Evolutionary conservation across 1,140 invertebrate genomes (phyloP).

Genomic region (Hermetia illucens): DNA sequence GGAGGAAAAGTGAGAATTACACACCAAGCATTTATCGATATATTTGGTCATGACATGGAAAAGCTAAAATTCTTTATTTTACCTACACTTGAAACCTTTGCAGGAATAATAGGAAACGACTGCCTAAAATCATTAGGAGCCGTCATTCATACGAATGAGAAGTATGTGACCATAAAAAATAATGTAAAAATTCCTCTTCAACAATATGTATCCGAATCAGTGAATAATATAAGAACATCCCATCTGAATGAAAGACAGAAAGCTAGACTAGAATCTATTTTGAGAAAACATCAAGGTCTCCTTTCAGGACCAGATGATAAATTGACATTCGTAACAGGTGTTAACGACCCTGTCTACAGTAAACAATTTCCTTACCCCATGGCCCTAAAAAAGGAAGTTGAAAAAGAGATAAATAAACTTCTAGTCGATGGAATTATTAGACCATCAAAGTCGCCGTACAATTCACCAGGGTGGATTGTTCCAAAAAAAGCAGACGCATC

Average conservation of each 20-base stretch:
- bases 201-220: too few species aligned
- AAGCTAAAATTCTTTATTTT: background rate
- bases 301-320: background rate
- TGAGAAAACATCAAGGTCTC: too few species aligned
- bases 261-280: too few species aligned
- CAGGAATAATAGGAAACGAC: background rate
- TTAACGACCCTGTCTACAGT: background rate
- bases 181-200: background rate
- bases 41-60: background rate
- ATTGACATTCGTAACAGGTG: background rate
- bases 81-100: background rate
- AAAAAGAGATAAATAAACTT: conserved; percentile 1
- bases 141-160: background rate
- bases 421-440: background rate
- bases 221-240: too few species aligned
- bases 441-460: conserved; percentile 6
- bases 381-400: background rate
- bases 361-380: background rate
- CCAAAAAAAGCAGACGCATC: conserved; percentile 12
- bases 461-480: conserved; percentile 13
- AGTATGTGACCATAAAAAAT: background rate
- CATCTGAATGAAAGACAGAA: too few species aligned
- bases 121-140: background rate
- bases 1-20: too few species aligned
- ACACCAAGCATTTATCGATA: too few species aligned